A percentile compares a stretch with the other conserved stretches of the same genome.
phyloP scores from a whole-genome alignment of 2,888 invertebrate species.

The Aricia artaxerxes region DNA sequence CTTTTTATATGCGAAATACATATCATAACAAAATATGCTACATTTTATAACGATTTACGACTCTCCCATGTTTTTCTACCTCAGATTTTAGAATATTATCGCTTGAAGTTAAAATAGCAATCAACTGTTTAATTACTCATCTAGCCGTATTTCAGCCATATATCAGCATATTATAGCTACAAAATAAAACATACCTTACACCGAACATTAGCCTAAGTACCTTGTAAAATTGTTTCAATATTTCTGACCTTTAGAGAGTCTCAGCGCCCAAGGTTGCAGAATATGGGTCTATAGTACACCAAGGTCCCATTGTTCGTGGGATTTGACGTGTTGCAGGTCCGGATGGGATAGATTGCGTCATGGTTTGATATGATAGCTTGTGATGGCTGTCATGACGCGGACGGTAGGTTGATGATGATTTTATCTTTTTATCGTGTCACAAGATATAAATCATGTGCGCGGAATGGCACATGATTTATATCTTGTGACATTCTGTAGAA shows the following conservation, averaged over 20 bases:
- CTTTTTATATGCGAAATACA: too few relatives aligned
- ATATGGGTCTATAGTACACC: conserved; percentile 40
- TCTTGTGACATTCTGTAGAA: too few relatives aligned
- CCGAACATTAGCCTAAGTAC: conserved; percentile 47
- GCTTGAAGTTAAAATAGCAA: not conserved
- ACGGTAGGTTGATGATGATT: not conserved
- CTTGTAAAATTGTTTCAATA: conserved; percentile 48
- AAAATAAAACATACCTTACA: conserved; percentile 35
- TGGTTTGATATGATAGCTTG: not conserved
- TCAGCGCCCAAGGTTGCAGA: conserved; percentile 47
- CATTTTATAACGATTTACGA: too few relatives aligned
- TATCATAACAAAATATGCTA: too few relatives aligned
- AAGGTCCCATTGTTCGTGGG: conserved; percentile 33
- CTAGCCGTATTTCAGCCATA: not conserved
- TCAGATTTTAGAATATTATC: not conserved
- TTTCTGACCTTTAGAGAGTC: conserved; percentile 48
- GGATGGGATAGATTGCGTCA: conserved; percentile 7
- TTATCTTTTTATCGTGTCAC: not conserved
- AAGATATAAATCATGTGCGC: not conserved
- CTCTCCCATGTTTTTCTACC: not conserved
- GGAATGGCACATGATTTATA: too few relatives aligned
- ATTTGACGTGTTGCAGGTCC: not conserved
- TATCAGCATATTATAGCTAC: not conserved
- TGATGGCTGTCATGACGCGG: not conserved
- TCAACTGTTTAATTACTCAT: not conserved